These are phyloP conservation scores for Melanotus villosus DNA, from an alignment of 2,888 invertebrate genomes.

Conservation along the genomic window DNA sequence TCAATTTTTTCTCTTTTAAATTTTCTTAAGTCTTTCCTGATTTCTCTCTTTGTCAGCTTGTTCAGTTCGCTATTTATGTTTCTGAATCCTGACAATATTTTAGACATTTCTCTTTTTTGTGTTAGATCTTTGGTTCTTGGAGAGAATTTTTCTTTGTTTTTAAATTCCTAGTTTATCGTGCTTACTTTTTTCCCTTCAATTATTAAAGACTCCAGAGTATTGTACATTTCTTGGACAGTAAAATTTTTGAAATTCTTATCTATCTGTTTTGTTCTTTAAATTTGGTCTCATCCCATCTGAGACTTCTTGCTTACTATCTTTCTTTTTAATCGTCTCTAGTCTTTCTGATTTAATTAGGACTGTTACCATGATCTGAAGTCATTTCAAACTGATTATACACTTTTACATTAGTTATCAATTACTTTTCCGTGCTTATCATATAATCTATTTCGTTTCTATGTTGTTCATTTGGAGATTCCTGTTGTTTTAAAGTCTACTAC, in stretches of 20 bases:
- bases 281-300: neutral
- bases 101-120: neutral
- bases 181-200: neutral
- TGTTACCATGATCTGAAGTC: too few species aligned
- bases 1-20: too few species aligned
- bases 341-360: neutral
- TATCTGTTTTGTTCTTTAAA: neutral
- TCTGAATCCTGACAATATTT: neutral
- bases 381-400: too few species aligned
- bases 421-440: too few species aligned
- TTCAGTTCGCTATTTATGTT: neutral
- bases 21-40: neutral
- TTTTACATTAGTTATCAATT: too few species aligned
- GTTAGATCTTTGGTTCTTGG: neutral
- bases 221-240: too few species aligned
- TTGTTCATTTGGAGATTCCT: too few species aligned
- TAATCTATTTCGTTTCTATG: too few species aligned
- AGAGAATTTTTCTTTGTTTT: neutral
- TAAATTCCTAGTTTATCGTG: neutral
- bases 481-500: too few species aligned
- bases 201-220: neutral
- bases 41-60: neutral
- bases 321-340: neutral
- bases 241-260: too few species aligned
- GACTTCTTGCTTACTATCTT: neutral